Percentiles rank a stretch among this genome's conserved stretches.
Conservation (phyloP, 1,140 invertebrate species). For the Penaeus japonicus region DNA sequence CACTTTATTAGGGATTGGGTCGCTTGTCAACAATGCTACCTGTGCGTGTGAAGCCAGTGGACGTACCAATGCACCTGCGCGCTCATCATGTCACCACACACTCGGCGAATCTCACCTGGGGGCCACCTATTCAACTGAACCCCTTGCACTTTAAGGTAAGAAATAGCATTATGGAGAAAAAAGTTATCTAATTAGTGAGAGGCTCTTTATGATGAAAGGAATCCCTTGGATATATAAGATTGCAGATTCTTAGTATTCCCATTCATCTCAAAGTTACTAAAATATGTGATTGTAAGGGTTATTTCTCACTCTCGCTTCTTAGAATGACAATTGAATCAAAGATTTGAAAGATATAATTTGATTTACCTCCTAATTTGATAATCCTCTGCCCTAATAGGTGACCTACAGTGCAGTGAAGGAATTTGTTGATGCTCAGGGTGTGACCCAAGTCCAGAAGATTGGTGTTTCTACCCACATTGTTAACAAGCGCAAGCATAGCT, state of each 20-base stretch:
- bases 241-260: no score
- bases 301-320: no score
- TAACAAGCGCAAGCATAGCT: constrained; percentile 69
- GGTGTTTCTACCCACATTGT: constrained; percentile 76
- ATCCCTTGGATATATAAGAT: no score
- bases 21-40: constrained; percentile 73
- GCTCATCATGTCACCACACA: constrained; percentile 88
- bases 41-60: constrained; percentile 88
- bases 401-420: constrained; percentile 90
- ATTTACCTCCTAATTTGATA: no score
- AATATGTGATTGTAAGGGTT: no score
- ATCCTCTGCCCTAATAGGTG: constrained; percentile 30
- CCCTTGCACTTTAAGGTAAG: constrained; percentile 85
- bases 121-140: constrained; percentile 87
- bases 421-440: constrained; percentile 92
- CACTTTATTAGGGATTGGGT: constrained; percentile 65
- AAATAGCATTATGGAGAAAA: not conserved
- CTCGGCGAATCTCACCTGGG: constrained; percentile 91
- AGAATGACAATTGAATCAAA: no score
- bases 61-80: constrained; percentile 85
- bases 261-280: no score
- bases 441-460: constrained; percentile 87
- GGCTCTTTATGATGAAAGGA: no score
- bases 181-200: no score
- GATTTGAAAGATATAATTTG: no score